Conservation (phyloP, 2,888 invertebrate genomes). For the Adela reaumurella region DNA sequence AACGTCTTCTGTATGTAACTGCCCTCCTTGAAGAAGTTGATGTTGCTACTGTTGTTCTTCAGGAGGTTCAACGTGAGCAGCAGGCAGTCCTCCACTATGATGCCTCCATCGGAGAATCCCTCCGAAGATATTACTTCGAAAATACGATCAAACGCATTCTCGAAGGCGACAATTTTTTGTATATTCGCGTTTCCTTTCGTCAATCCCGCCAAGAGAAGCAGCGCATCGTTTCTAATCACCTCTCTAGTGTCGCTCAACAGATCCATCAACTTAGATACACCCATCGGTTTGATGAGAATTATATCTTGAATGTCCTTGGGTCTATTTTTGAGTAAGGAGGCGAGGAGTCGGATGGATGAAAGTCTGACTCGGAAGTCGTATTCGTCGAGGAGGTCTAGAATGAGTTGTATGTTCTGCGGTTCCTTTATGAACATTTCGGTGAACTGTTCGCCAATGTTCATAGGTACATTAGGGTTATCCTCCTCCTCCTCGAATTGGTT, state of each 20-base stretch:
- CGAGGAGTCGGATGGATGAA: constrained; percentile 85
- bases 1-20: constrained; percentile 88
- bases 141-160: constrained; percentile 95
- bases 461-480: constrained; percentile 58
- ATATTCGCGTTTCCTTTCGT: constrained; percentile 94
- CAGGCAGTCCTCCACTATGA: constrained; percentile 97
- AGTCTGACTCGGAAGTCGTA: constrained; percentile 92
- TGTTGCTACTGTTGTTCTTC: constrained; percentile 94
- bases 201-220: constrained; percentile 85
- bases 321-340: constrained; percentile 81
- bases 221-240: constrained; percentile 91
- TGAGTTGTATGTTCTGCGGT: constrained; percentile 74
- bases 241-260: constrained; percentile 89
- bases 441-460: constrained; percentile 87
- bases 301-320: constrained; percentile 86
- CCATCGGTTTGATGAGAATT: constrained; percentile 89
- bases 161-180: constrained; percentile 98
- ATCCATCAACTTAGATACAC: constrained; percentile 96
- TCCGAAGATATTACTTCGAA: constrained; percentile 91
- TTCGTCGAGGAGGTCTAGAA: constrained; percentile 86
- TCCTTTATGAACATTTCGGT: constrained; percentile 96
- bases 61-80: constrained; percentile 88
- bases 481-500: constrained; percentile 80
- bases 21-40: constrained; percentile 97
- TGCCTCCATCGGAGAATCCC: constrained; percentile 91